Base-by-base conservation (phyloP, 2,113 vertebrate genomes). In the Coturnix japonica region DNA sequence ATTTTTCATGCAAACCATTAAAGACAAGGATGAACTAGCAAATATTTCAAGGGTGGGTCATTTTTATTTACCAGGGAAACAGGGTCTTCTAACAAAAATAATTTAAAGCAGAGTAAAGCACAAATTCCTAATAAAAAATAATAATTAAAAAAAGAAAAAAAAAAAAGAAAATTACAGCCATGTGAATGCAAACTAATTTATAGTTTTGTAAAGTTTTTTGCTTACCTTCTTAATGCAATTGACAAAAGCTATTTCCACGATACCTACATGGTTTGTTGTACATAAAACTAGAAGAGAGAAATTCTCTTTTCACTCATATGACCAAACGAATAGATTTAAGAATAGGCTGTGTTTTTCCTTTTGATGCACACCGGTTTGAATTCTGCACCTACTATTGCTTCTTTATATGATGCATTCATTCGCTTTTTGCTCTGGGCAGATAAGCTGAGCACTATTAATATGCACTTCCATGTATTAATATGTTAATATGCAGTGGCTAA, bases 341-440 rank as follows among this genome's bases (percentile, higher is more conserved):
- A 86, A 66, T 16, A 44, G 67, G 10, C 25, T 78, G 20, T 43
- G 53, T 13, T 79, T 15, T 94, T 66, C 49, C 19, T 87, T 93
- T 78, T 70, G 30, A 71, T 47, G 60, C 78, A 87, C 31, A 39
- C 4, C 20, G 22, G 31, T 82, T 70, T 86, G 31, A 87, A 77
- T 92, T 85, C 57, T 67, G n/a, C 44, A 79, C 71, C 28, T 66
- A 30, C 18, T 17, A 14, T 73, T 83, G 21, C 90, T 94, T 31
- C 39, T 85, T 93, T 82, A 41, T 85, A 70, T 72, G 67, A 82
- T 91, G 60, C 56, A 80, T 90, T 81, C 80, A 71, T 93, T 78
- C 87, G 80, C 53, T 77, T 94, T 93, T 95, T 93, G 92, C 88
- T 95, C 49, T 77, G 77, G 81, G 92, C 73, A 95, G 85, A 95